Base-by-base conservation (phyloP, 2,888 invertebrate genomes). In the Eupithecia subfuscata region DNA sequence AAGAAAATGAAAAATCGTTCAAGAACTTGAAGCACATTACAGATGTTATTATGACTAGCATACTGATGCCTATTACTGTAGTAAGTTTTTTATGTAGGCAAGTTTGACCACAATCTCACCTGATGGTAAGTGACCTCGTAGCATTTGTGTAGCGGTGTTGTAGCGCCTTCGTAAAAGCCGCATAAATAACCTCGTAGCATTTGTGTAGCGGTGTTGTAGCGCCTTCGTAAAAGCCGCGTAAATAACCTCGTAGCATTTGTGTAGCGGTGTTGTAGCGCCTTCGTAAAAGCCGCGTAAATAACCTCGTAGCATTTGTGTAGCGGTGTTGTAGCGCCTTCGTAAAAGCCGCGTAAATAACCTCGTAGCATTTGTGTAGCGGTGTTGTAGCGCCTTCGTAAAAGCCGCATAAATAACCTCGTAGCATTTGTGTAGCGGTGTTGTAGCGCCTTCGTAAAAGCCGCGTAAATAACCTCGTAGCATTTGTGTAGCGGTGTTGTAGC, bases 31-130 rank as follows among this genome's bases (percentile, higher is more conserved):
- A 84, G 14, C 75, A 81, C 30, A 22, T 83, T 0, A 84, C 86
- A 22, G 88, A 90, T 75, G 75, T 85, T 2, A 30, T 86, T 4
- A 86, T 89, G 85, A 90, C 89, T 4, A 78, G 85, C n/a, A 77
- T 89, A 11, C 73, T 90, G 34, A 81, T 87, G 63, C 90, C 90
- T 2, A 79, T 83, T 4, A 86, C 85, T 25, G 78, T 83, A 75
- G 89, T 88, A 80, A 78, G 86, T 81, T 2, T 40, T 9, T 40
- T 9, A 6, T 40, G 0, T 9, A 34, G 34, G 3, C 40, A 40
- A 40, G 11, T 40, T 40, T 9, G 40, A 40, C 9, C 40, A 40
- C 40, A 40, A 40, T 7, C 40, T 40, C 40, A 40, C 40, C 43
- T 5, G 37, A 37, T 30, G 30, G 30, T 30, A 30, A 30, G 30